Evolutionary conservation across 1,140 invertebrate genomes (phyloP).

Genomic region (Lutraria rhynchaena): DNA sequence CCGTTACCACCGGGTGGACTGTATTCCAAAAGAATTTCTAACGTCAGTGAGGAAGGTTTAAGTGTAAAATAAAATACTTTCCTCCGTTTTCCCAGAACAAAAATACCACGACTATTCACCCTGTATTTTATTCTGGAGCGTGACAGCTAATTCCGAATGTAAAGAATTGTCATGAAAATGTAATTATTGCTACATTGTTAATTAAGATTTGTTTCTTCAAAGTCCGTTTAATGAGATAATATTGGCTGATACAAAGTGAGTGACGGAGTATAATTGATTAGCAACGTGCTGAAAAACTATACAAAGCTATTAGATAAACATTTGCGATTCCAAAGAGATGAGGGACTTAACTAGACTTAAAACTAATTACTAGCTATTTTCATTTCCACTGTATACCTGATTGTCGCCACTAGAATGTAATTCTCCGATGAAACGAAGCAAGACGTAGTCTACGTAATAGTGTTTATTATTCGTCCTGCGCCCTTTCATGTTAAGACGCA

Average conservation of each 20-base stretch:
- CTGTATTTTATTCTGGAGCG: background rate
- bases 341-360: conserved; percentile 19
- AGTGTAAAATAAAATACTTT: no score
- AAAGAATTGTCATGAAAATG: conserved; percentile 39
- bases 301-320: conserved; percentile 58
- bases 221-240: conserved; percentile 53
- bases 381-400: no score
- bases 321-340: conserved; percentile 40
- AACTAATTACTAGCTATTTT: conserved; percentile 22
- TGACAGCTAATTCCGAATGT: conserved; percentile 47
- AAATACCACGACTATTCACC: no score
- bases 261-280: conserved; percentile 48
- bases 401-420: no score
- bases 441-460: no score
- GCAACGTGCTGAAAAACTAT: conserved; percentile 46
- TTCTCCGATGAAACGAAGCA: no score
- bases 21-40: no score
- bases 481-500: no score
- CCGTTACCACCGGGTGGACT: no score
- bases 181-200: conserved; percentile 43
- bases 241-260: conserved; percentile 44
- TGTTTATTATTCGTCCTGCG: no score
- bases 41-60: no score
- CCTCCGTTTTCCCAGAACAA: background rate
- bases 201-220: conserved; percentile 61